These are phyloP conservation scores for Drosophila saltans DNA, from an alignment of 1,140 invertebrate species.

Conservation along the genomic window DNA sequence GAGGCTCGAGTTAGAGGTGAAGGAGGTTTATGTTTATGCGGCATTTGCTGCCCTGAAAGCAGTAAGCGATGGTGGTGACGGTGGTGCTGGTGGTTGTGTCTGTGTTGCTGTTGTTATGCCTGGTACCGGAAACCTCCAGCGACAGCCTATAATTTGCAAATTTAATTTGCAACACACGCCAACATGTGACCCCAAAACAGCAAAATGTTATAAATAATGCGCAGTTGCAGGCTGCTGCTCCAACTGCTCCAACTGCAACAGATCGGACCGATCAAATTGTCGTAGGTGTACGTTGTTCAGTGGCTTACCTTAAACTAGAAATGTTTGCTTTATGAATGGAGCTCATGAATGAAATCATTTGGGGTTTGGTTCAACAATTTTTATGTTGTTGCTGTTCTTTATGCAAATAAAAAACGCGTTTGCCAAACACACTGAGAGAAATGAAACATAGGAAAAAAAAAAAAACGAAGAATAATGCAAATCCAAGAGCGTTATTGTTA, in stretches of 20 bases:
- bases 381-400: background rate
- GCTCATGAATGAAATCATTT: slow-evolving; percentile 73
- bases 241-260: slow-evolving; percentile 30
- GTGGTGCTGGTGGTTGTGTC: slow-evolving; percentile 17
- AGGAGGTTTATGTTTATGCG: slow-evolving; percentile 55
- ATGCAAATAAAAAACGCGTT: background rate
- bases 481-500: background rate
- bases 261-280: slow-evolving; percentile 30
- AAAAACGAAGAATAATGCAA: background rate
- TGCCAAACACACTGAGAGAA: slow-evolving; percentile 1
- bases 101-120: slow-evolving; percentile 21
- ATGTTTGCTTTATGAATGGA: slow-evolving; percentile 40
- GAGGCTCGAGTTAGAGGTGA: slow-evolving; percentile 39
- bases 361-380: slow-evolving; percentile 37
- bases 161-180: slow-evolving; percentile 80
- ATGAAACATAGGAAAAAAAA: background rate
- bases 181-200: slow-evolving; percentile 77
- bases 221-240: slow-evolving; percentile 61
- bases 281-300: slow-evolving; percentile 74
- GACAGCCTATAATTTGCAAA: slow-evolving; percentile 80
- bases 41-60: slow-evolving; percentile 22
- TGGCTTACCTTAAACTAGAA: slow-evolving; percentile 81
- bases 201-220: slow-evolving; percentile 79
- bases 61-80: slow-evolving; percentile 22
- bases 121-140: slow-evolving; percentile 71